Base-by-base conservation (phyloP, 1,140 invertebrate species). In the Octopus bimaculoides region DNA sequence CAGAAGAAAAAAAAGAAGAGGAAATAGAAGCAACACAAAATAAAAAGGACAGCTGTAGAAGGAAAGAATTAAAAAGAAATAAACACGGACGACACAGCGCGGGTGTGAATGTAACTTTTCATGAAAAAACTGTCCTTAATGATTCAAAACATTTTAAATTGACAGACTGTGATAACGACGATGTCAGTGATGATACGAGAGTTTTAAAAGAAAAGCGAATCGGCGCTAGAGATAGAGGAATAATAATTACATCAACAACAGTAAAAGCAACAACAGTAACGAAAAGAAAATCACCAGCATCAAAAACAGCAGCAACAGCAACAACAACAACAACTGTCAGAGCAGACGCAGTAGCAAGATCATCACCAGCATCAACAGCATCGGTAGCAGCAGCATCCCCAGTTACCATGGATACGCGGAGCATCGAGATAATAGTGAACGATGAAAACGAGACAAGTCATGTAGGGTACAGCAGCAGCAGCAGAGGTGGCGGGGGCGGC, bases 371-470 rank as follows among this genome's bases (percentile, higher is more conserved):
- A 41, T 54, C n/a, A 17, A 52, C 17, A 56, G 78, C 73, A 12
- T 55, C 78, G 74, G 77, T 76, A 52, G 76, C 77, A 78, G 77
- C 77, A 53, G 76, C 80, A n/a, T 76, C 77, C 14, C 77, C 80
- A 52, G 77, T 79, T 26, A 54, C 77, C 9, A 80, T 82, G 81
- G 84, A 83, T 76, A 81, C 82, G 7, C 76, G 84, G 12, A 82
- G 76, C 4, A 84, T 84, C 53, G 84, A 84, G 77, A 83, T 84
- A 66, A 81, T 84, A 53, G 79, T 84, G 10, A 80, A 79, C 17
- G 84, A 83, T 56, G 82, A 83, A 74, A 79, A 77, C 17, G 83
- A 82, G 26, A 7, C 74, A 17, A 71, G 17, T 12, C 74, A 71
- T 71, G 17, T 20, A 12, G 17, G 66, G 66, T 71, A 71, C 26